phyloP scores from a whole-genome alignment of 1,140 invertebrate species.

The Pseudoatta argentina region DNA sequence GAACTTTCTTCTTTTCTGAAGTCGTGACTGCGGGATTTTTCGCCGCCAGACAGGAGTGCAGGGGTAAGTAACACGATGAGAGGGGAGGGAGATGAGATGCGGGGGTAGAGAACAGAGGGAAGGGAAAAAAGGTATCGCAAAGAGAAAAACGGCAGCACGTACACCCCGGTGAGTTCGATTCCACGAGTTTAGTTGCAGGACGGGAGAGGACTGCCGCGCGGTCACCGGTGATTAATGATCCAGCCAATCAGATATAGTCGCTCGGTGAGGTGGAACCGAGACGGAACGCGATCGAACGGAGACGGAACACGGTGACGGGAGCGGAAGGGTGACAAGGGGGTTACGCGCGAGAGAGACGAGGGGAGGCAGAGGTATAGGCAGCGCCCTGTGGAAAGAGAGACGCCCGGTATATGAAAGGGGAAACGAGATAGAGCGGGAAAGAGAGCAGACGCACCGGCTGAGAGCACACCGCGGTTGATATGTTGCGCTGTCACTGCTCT shows the following conservation, averaged over 20 bases:
- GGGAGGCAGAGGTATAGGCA: background rate
- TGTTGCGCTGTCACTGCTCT: slow-evolving; percentile 83
- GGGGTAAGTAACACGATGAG: slow-evolving; percentile 35
- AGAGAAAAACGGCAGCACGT: slow-evolving; percentile 76
- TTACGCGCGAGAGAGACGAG: slow-evolving; percentile 22
- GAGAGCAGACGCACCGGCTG: slow-evolving; percentile 58
- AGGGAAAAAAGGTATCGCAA: slow-evolving; percentile 28
- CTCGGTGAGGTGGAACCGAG: slow-evolving; percentile 61
- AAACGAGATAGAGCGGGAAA: slow-evolving; percentile 50
- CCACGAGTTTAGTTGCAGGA: slow-evolving; percentile 79
- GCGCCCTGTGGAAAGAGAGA: slow-evolving; percentile 58
- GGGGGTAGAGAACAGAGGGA: background rate
- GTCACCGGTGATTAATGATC: slow-evolving; percentile 82
- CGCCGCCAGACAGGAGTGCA: slow-evolving; percentile 35
- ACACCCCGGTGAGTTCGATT: slow-evolving; percentile 79
- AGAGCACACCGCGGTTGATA: slow-evolving; percentile 77
- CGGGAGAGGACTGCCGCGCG: slow-evolving; percentile 77
- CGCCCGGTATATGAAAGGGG: slow-evolving; percentile 8
- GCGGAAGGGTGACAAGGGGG: slow-evolving; percentile 30
- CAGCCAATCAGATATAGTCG: slow-evolving; percentile 81
- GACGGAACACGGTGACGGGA: slow-evolving; percentile 39
- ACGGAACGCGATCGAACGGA: slow-evolving; percentile 63
- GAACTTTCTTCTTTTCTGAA: slow-evolving; percentile 47
- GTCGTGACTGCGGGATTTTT: slow-evolving; percentile 69
- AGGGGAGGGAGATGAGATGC: background rate